These are phyloP conservation scores for Corythornis madagascariensis DNA, from an alignment of 2,113 vertebrate species.

Conservation along the genomic window DNA sequence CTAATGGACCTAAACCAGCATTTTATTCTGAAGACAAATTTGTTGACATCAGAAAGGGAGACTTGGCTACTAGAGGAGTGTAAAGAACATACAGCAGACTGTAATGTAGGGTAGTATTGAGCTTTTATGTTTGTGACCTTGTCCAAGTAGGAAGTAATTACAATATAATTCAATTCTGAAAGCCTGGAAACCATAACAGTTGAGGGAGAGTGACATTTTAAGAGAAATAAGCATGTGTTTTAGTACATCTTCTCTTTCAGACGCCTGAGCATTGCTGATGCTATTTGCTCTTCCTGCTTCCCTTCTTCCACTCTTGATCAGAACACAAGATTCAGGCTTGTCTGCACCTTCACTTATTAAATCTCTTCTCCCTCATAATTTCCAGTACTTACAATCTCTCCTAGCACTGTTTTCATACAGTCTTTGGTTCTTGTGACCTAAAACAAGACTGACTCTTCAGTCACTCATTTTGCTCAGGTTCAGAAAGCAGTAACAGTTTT, in stretches of 20 bases:
- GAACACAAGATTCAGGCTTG: neutral
- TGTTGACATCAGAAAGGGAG: neutral
- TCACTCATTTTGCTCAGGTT: neutral
- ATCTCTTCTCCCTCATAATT: neutral
- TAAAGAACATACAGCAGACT: neutral
- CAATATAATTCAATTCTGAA: conserved; percentile 8
- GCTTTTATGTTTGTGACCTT: neutral
- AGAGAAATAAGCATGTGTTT: neutral
- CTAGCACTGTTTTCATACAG: neutral
- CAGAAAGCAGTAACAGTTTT: neutral
- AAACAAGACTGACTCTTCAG: neutral
- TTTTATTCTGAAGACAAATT: neutral
- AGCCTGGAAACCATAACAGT: neutral
- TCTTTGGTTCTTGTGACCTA: neutral
- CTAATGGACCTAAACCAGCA: neutral
- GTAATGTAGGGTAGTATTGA: neutral
- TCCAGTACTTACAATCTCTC: neutral
- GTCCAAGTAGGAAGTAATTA: neutral
- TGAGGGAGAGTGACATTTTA: neutral
- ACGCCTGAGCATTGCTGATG: neutral
- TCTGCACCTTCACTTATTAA: neutral
- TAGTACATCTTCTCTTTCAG: neutral
- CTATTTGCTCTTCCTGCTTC: neutral
- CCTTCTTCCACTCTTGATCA: neutral
- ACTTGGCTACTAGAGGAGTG: neutral